Evolutionary conservation across 2,113 vertebrate species (phyloP), one percentile per base, ranked within the genome.

Genomic region (Mus spicilegus): DNA sequence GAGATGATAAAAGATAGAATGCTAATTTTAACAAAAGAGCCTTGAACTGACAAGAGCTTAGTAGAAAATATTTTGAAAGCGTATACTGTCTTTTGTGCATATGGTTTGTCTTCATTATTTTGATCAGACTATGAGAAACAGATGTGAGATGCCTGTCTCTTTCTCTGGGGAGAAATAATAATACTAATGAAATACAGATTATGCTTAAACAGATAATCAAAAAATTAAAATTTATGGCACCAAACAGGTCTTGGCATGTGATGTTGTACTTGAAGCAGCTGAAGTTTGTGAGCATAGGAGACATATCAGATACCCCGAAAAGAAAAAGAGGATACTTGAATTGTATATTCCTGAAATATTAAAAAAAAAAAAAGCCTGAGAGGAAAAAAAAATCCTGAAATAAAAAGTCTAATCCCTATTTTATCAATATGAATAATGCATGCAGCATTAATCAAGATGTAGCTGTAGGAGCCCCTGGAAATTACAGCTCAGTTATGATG

Each of bases 131-230:
- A 97, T 95, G 92, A 96, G 95, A 96, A 97, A 97, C 96, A 98
- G 95, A 98, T 97, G 95, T 92, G 94, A 92, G 90, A 97, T 93
- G 95, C 95, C 95, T 96, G 90, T 87, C 56, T 56, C 93, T 95
- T 96, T 96, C 97, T 95, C 96, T 85, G 76, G 96, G 92, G 97
- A 95, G 95, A 95, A 96, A 98, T 96, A 97, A 95, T 96, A 97
- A 95, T 96, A 97, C 95, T 97, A 96, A 97, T 97, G 97, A 97
- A 97, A 98, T 96, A 97, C 97, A 97, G 96, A 95, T 97, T 96
- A 97, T 82, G 67, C n/a, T 96, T 96, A 91, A 95, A 96, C 90
- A 98, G 95, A 95, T 95, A 91, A 97, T 97, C 96, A 97, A 97
- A 92, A 96, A 97, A 97, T 98, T 95, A 97, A 97, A 95, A 97